Evolutionary conservation across 1,140 invertebrate species (phyloP), one percentile per base, ranked within the genome.

Genomic region (Temnothorax nylanderi): DNA sequence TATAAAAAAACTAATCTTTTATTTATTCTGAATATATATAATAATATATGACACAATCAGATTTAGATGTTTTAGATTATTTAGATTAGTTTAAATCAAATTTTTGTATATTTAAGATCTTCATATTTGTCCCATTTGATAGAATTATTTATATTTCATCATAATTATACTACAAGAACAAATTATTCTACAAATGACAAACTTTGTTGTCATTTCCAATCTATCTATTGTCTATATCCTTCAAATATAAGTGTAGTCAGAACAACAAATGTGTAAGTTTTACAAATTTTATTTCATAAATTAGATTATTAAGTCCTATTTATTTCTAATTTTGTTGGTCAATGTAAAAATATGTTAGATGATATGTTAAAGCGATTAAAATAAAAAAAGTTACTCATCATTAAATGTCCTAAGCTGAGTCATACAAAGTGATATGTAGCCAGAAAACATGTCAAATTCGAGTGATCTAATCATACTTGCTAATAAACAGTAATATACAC

Each of bases 351-450:
- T 10, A 44, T 32, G 13, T 72, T 49, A 51, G 16, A n/a, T 58
- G 26, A 72, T 51, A 51, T 7, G 32, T 37, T 74, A 54, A 72
- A 26, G 3, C 26, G 13, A 56, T 62, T 34, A 34, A 65, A 62
- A 26, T 34, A 11, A n/a, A 2, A 49, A 11, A 78, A 16, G 65
- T 65, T 65, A 65, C 3, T 34, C 64, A 47, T 32, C 0, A 41
- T 60, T 60, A 32, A 65, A 65, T 44, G 26, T 65, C 18, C 26
- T 44, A 47, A 78, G 41, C 10, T 47, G 18, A 78, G 58, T 34
- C 18, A 78, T 78, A 78, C 18, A 64, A 77, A 77, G 26, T 65
- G 11, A 65, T 47, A 16, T 78, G 41, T 67, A 78, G 60, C 60
- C 16, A 64, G 3, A 49, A 78, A 49, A 65, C 3, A 47, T 47